phyloP scores from a whole-genome alignment of 2,797 vertebrate species.

The Geotrypetes seraphini region DNA sequence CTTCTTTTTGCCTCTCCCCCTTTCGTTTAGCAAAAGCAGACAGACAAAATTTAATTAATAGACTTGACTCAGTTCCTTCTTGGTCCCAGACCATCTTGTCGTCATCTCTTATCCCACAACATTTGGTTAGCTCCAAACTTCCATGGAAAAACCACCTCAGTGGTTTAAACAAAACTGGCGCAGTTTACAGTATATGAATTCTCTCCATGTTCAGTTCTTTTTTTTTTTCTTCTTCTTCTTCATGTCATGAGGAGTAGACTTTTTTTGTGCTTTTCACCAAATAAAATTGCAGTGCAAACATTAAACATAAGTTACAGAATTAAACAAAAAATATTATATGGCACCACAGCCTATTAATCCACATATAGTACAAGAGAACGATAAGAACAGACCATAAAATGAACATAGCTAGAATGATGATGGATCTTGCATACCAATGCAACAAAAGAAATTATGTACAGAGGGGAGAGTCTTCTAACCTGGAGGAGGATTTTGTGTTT shows the following conservation, averaged over 20 bases:
- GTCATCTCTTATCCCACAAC: constrained; percentile 42
- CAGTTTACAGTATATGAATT: constrained; percentile 90
- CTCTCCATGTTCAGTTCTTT: constrained; percentile 88
- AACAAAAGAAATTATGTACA: constrained; percentile 98
- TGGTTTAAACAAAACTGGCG: constrained; percentile 38
- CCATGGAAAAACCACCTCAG: constrained; percentile 45
- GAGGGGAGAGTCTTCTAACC: constrained; percentile 69
- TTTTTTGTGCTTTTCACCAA: constrained; percentile 99
- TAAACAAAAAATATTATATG: constrained; percentile 87
- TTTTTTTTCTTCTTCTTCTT: too few species aligned
- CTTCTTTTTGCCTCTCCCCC: constrained; percentile 38
- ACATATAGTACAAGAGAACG: constrained; percentile 98
- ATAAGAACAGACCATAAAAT: constrained; percentile 80
- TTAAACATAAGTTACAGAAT: constrained; percentile 93
- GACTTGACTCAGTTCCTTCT: constrained; percentile 28
- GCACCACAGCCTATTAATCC: constrained; percentile 96
- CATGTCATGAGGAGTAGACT: constrained; percentile 96
- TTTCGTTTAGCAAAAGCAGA: constrained; percentile 43
- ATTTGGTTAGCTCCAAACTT: constrained; percentile 46
- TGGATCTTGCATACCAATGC: constrained; percentile 98
- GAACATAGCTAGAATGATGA: constrained; percentile 77
- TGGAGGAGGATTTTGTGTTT: constrained; percentile 48
- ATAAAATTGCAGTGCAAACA: constrained; percentile 98
- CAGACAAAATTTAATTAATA: constrained; percentile 35
- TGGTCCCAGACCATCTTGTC: constrained; percentile 35